Percentiles rank a stretch among this genome's conserved stretches.
Conservation (phyloP, 2,113 vertebrate species). For the Ceyx cyanopectus region DNA sequence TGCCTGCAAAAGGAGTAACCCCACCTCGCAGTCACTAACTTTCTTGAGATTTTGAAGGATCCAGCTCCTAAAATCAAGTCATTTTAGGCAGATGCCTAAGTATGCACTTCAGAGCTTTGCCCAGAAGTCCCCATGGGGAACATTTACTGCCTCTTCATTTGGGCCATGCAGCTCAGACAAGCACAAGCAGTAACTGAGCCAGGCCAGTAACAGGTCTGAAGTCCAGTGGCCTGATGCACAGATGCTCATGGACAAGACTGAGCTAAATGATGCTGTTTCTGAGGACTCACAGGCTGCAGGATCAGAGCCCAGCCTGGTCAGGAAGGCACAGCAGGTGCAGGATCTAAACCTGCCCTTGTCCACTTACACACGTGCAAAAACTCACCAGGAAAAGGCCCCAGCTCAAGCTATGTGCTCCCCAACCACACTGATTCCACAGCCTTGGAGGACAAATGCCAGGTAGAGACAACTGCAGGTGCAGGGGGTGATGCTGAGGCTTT, state of each 20-base stretch:
- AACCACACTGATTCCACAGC: accelerated
- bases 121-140: not conserved
- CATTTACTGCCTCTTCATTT: not conserved
- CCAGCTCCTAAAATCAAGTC: not conserved
- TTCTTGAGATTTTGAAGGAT: not conserved
- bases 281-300: not conserved
- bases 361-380: not conserved
- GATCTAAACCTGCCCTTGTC: not conserved
- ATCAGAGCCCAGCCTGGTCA: not conserved
- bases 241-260: not conserved
- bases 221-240: not conserved
- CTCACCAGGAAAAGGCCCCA: not conserved
- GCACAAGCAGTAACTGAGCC: not conserved
- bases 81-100: not conserved
- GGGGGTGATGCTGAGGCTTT: not conserved
- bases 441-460: not conserved
- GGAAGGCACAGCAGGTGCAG: not conserved
- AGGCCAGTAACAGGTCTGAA: not conserved
- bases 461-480: accelerated
- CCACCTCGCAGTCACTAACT: not conserved
- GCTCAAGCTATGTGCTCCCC: not conserved
- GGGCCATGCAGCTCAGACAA: not conserved
- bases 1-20: not conserved
- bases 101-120: not conserved
- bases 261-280: not conserved